phyloP scores from a whole-genome alignment of 2,797 vertebrate genomes.

The Columba guinea region DNA sequence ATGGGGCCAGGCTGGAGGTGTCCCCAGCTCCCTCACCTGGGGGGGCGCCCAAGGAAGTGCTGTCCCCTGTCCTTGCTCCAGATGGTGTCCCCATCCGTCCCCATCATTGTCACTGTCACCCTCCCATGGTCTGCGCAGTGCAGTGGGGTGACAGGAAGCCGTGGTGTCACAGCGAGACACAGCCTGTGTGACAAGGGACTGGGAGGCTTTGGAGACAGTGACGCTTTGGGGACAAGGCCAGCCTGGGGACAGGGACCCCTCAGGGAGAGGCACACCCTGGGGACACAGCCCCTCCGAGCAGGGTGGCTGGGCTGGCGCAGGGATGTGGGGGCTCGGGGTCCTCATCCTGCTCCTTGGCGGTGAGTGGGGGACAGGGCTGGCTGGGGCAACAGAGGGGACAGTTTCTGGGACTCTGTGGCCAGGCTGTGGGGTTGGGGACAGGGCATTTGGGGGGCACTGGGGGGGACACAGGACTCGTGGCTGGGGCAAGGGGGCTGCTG shows the following conservation, averaged over 20 bases:
- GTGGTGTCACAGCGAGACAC: neutral
- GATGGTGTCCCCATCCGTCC: too few relatives aligned
- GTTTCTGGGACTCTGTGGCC: neutral
- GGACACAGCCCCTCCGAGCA: rapidly evolving
- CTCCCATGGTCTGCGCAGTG: neutral
- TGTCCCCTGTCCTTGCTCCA: rapidly evolving
- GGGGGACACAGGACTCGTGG: neutral
- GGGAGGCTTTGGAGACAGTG: rapidly evolving
- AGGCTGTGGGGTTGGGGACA: neutral
- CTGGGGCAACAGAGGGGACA: neutral
- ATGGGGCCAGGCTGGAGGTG: neutral
- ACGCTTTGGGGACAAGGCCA: neutral
- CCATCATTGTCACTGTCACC: neutral
- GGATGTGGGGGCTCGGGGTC: neutral
- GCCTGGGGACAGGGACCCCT: rapidly evolving
- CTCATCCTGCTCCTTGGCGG: neutral
- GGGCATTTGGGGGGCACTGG: neutral
- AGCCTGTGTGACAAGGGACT: neutral
- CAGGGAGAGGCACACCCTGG: neutral
- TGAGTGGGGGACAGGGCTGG: neutral
- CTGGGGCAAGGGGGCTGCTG: neutral
- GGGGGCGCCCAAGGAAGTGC: too few relatives aligned
- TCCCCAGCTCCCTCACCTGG: neutral
- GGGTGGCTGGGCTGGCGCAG: neutral
- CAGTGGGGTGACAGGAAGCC: neutral